These are phyloP conservation scores for Rhyacophila evoluta DNA, from an alignment of 2,888 invertebrate species.

Conservation along the genomic window DNA sequence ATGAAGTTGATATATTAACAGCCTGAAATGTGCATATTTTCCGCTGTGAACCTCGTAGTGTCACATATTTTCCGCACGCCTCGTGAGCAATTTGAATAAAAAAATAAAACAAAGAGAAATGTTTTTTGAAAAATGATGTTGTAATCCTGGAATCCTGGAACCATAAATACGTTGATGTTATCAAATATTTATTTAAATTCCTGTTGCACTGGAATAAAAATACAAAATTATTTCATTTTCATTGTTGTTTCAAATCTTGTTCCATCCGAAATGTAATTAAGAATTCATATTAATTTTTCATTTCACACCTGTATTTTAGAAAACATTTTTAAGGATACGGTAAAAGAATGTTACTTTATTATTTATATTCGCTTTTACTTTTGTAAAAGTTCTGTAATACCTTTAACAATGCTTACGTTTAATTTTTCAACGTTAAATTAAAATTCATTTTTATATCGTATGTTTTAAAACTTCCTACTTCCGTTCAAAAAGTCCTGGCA, in stretches of 20 bases:
- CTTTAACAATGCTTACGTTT: no score
- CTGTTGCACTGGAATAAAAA: not conserved
- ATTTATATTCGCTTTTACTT: no score
- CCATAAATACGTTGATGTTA: not conserved
- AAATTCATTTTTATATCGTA: no score
- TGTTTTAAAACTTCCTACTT: no score
- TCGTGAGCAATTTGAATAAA: not conserved
- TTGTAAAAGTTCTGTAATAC: no score
- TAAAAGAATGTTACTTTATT: no score
- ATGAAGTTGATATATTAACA: conserved; percentile 8
- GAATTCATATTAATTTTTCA: no score
- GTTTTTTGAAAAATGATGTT: not conserved
- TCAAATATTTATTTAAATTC: conserved; percentile 9
- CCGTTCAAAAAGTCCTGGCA: no score
- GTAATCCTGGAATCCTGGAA: not conserved
- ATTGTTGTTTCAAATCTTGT: not conserved
- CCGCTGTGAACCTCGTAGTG: not conserved
- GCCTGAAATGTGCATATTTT: not conserved
- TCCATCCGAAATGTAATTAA: not conserved
- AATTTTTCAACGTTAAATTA: no score
- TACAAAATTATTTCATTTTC: not conserved
- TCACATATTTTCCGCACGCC: not conserved
- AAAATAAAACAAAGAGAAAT: not conserved
- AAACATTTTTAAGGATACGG: not conserved
- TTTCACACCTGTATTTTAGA: not conserved